Evolutionary conservation across 2,113 vertebrate genomes (phyloP), one percentile per base, ranked within the genome.

Genomic region (Nycticorax nycticorax): DNA sequence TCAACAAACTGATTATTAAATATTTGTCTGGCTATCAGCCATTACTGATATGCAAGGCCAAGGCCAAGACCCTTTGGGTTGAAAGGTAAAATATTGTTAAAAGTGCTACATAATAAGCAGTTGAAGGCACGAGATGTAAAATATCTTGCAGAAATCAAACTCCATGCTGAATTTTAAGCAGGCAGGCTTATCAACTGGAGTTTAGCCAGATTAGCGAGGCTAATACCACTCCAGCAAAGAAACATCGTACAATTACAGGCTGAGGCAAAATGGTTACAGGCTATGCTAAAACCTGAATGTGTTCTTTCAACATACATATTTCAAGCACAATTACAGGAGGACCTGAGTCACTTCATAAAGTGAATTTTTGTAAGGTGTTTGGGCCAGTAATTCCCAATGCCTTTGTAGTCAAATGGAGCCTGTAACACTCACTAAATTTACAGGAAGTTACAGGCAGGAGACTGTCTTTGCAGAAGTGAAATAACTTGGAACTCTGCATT

Each of bases 1-100:
- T 93, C 83, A 91, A 53, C 74, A 81, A 93, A 82, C 30, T 45
- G 83, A 15, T 93, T 81, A 94, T 89, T 95, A 79, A 92, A 69
- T 68, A 77, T 73, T 56, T 96, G 64, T 45, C 53, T 84, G 93
- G 43, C 81, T 75, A 27, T 88, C 85, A 71, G 72, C 79, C 60
- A 72, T 50, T 83, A 55, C 80, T 95, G 82, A 66, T 80, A 93
- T 0, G 3, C 24, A 67, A 73, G 92, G 78, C 85, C 85, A 72
- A 85, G 48, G 68, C 68, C 62, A 93, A 90, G 67, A 68, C 48
- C 35, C 75, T 85, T 85, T 23, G 48, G 30, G 17, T 82, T 82
- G 41, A 90, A 93, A 80, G n/a, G 32, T 62, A 66, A 78, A 81
- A 13, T 57, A 24, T 60, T 73, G 85, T 75, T 33, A 4, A 2